Evolutionary conservation across 2,888 invertebrate genomes (phyloP).

Genomic region (Drosophila anomalata): DNA sequence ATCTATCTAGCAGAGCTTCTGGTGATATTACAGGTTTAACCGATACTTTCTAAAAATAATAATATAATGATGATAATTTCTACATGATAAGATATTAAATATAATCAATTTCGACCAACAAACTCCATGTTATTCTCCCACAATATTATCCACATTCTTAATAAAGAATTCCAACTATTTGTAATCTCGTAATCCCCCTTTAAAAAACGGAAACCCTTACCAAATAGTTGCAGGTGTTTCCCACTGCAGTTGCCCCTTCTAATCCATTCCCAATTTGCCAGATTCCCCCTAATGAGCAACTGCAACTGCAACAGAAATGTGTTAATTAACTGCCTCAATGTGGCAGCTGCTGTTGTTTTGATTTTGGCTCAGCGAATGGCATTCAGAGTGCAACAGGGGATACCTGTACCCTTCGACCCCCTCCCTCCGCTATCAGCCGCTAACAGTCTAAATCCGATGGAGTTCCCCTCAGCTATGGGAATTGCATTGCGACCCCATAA

Average conservation of each 20-base stretch:
- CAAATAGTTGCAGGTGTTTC: constrained; percentile 11
- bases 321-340: constrained; percentile 65
- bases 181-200: not conserved
- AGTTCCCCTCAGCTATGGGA: constrained; percentile 26
- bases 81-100: no score
- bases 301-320: constrained; percentile 43
- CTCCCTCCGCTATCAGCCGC: not conserved
- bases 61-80: no score
- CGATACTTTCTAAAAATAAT: no score
- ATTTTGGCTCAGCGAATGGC: constrained; percentile 47
- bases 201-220: not conserved
- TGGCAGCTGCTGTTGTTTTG: constrained; percentile 57
- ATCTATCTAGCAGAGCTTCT: not conserved
- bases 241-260: constrained; percentile 1
- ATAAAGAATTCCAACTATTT: not conserved
- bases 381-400: constrained; percentile 30
- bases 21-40: no score
- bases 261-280: constrained; percentile 25
- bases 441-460: not conserved
- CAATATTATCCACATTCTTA: not conserved
- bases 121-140: not conserved
- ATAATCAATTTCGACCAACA: no score
- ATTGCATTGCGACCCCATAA: constrained; percentile 63
- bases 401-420: constrained; percentile 4
- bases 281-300: constrained; percentile 35